Evolutionary conservation across 1,140 invertebrate genomes (phyloP).

Genomic region (Megathymus violae): DNA sequence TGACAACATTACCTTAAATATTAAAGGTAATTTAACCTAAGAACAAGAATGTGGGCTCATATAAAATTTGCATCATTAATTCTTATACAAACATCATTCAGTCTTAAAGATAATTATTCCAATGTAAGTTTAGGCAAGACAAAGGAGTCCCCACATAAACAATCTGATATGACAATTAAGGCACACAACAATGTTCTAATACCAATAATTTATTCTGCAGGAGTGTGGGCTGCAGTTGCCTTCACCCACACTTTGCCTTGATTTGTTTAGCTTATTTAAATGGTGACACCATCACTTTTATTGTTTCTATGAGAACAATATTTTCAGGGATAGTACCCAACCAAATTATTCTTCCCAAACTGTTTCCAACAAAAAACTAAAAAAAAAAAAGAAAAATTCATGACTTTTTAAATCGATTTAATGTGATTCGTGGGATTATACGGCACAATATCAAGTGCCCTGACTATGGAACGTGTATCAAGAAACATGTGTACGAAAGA

Average conservation of each 20-base stretch:
- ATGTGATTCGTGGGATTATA: neutral
- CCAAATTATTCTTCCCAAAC: slow-evolving; percentile 14
- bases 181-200: slow-evolving; percentile 76
- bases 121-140: slow-evolving; percentile 37
- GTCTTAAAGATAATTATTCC: slow-evolving; percentile 17
- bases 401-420: neutral
- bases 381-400: neutral
- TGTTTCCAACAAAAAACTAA: neutral
- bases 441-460: neutral
- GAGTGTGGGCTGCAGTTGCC: slow-evolving; percentile 69
- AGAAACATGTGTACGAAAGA: slow-evolving; percentile 44
- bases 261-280: slow-evolving; percentile 60
- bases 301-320: slow-evolving; percentile 26
- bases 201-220: slow-evolving; percentile 77
- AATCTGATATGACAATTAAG: slow-evolving; percentile 64
- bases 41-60: too few species aligned
- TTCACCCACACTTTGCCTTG: slow-evolving; percentile 77
- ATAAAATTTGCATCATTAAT: too few species aligned
- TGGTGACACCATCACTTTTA: slow-evolving; percentile 56
- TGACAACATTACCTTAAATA: too few species aligned
- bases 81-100: too few species aligned
- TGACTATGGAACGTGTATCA: neutral
- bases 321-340: neutral
- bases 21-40: too few species aligned
- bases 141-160: slow-evolving; percentile 46